These are phyloP conservation scores for Calonectris borealis DNA, from an alignment of 2,113 vertebrate genomes.

Conservation along the genomic window DNA sequence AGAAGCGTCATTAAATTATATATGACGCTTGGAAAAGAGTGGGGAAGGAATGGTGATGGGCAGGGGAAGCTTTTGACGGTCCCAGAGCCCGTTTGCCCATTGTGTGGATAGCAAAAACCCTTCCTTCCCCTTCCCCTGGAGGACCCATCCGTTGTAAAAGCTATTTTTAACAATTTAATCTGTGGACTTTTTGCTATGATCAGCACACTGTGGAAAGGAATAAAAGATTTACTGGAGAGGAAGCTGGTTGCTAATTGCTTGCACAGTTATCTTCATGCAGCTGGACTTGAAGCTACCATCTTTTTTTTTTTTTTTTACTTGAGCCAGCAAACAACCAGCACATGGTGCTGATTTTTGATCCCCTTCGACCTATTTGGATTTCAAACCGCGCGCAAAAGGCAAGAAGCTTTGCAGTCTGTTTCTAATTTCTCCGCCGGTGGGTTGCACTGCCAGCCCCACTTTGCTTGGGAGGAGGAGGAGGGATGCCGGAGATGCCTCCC, in stretches of 20 bases:
- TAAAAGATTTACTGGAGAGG: neutral
- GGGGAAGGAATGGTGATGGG: neutral
- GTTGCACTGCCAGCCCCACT: neutral
- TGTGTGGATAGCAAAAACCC: rapidly evolving
- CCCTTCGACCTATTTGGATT: neutral
- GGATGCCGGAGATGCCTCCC: neutral
- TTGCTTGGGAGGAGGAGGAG: neutral
- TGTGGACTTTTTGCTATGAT: neutral
- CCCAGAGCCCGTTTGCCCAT: neutral
- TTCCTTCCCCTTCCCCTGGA: neutral
- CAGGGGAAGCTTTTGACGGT: neutral
- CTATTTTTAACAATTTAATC: neutral
- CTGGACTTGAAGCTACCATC: neutral
- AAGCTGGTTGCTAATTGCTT: neutral
- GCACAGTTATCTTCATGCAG: neutral
- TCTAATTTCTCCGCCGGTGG: neutral
- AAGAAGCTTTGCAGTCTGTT: neutral
- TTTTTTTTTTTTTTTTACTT: neutral
- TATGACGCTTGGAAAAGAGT: neutral
- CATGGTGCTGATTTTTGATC: neutral
- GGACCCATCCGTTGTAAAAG: neutral
- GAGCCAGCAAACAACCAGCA: neutral
- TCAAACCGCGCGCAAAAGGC: neutral
- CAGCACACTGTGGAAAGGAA: neutral
- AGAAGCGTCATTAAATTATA: neutral